phyloP scores from a whole-genome alignment of 2,888 invertebrate species.

The Eilema griseolum region DNA sequence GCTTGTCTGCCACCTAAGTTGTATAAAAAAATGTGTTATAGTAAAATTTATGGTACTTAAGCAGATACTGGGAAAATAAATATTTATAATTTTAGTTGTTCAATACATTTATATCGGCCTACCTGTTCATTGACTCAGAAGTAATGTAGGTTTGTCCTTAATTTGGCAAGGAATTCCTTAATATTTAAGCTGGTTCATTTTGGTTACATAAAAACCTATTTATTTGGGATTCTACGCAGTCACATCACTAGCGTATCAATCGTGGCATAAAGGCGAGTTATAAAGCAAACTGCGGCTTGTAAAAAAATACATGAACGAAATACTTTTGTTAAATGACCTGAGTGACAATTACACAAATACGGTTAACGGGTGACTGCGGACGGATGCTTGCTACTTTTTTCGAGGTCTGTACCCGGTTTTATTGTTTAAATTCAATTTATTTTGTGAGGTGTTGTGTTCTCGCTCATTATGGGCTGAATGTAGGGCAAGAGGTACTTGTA shows the following conservation, averaged over 20 bases:
- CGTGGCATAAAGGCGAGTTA: conserved; percentile 22
- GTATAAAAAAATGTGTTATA: too few species aligned
- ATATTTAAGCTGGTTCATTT: too few species aligned
- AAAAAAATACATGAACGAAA: conserved; percentile 37
- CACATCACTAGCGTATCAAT: conserved; percentile 26
- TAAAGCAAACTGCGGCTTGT: conserved; percentile 28
- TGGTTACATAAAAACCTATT: too few species aligned
- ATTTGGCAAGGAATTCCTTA: too few species aligned
- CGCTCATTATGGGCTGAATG: not conserved
- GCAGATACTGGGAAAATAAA: too few species aligned
- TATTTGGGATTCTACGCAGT: conserved; percentile 26
- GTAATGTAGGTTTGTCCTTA: too few species aligned
- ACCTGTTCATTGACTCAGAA: too few species aligned
- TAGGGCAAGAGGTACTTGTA: not conserved
- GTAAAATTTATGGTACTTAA: too few species aligned
- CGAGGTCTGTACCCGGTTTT: conserved; percentile 29
- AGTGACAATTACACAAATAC: conserved; percentile 46
- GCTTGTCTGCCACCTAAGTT: too few species aligned
- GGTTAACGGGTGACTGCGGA: conserved; percentile 30
- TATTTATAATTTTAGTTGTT: too few species aligned
- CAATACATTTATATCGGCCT: too few species aligned
- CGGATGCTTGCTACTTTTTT: conserved; percentile 34
- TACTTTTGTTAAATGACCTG: conserved; percentile 48
- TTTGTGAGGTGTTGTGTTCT: not conserved
- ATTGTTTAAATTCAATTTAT: conserved; percentile 26